phyloP scores from a whole-genome alignment of 64 coral and sea anemone genomes.

The Astreopora myriophthalma region DNA sequence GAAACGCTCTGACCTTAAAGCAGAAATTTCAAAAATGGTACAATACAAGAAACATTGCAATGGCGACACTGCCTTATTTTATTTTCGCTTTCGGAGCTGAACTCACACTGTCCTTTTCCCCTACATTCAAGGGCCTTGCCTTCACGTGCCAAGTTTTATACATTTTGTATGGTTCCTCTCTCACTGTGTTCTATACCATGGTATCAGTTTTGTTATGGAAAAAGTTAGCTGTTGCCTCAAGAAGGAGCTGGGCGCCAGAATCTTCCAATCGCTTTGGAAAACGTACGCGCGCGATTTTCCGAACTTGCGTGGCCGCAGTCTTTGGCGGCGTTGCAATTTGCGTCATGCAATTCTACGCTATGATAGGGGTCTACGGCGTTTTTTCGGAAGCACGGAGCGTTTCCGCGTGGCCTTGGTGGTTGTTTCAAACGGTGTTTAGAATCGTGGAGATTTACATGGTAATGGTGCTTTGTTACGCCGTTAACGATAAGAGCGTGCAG shows the following conservation, averaged over 20 bases:
- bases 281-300: constrained; percentile 31
- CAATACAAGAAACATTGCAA: constrained; percentile 52
- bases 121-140: constrained; percentile 6
- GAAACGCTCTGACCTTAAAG: constrained; percentile 53
- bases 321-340: constrained; percentile 29
- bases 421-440: constrained; percentile 42
- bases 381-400: constrained; percentile 42
- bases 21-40: constrained; percentile 71
- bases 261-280: not conserved
- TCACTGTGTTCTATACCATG: constrained; percentile 45
- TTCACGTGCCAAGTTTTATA: constrained; percentile 63
- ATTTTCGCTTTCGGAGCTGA: constrained; percentile 52
- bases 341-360: constrained; percentile 44
- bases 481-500: not conserved
- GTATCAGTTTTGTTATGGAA: constrained; percentile 37
- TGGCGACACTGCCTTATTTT: constrained; percentile 60
- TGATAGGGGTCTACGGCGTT: constrained; percentile 61
- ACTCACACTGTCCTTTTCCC: constrained; percentile 28
- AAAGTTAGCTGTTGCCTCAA: not conserved
- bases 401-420: constrained; percentile 69
- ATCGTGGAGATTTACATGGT: constrained; percentile 46
- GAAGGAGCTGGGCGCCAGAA: not conserved
- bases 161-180: constrained; percentile 7
- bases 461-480: not conserved
- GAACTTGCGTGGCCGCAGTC: constrained; percentile 29